A percentile compares a stretch with the other conserved stretches of the same genome.
Conservation (phyloP, 2,797 vertebrate species). For the Triplophysa yarkandensis region DNA sequence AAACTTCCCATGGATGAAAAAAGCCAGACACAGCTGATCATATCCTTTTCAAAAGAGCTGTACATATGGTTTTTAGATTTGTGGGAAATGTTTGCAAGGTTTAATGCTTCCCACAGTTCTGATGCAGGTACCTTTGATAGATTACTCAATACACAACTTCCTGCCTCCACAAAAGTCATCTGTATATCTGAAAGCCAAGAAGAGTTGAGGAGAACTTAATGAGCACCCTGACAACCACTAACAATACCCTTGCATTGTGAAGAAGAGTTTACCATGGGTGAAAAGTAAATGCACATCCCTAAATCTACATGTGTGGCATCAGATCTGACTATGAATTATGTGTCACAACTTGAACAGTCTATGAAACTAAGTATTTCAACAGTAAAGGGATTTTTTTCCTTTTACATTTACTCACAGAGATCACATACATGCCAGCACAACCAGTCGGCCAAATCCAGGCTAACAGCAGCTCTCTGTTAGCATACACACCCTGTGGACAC, state of each 20-base stretch:
- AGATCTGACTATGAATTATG: too few relatives aligned
- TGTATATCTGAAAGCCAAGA: neutral
- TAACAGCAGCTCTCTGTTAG: neutral
- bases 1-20: conserved; percentile 54
- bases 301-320: too few relatives aligned
- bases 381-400: neutral
- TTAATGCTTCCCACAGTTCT: neutral
- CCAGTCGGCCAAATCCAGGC: neutral
- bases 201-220: too few relatives aligned
- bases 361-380: neutral
- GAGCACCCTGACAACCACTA: too few relatives aligned
- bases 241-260: too few relatives aligned
- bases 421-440: neutral
- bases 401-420: neutral
- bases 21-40: conserved; percentile 58
- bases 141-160: too few relatives aligned
- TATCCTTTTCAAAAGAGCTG: neutral
- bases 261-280: too few relatives aligned
- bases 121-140: conserved; percentile 34
- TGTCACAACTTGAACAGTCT: neutral
- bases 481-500: conserved; percentile 4
- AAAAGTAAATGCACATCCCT: too few relatives aligned
- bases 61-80: conserved; percentile 2
- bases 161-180: neutral
- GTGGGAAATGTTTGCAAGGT: conserved; percentile 5